These are phyloP conservation scores for Drosophila nr. medialis DNA, from an alignment of 2,888 invertebrate species.

Conservation along the genomic window DNA sequence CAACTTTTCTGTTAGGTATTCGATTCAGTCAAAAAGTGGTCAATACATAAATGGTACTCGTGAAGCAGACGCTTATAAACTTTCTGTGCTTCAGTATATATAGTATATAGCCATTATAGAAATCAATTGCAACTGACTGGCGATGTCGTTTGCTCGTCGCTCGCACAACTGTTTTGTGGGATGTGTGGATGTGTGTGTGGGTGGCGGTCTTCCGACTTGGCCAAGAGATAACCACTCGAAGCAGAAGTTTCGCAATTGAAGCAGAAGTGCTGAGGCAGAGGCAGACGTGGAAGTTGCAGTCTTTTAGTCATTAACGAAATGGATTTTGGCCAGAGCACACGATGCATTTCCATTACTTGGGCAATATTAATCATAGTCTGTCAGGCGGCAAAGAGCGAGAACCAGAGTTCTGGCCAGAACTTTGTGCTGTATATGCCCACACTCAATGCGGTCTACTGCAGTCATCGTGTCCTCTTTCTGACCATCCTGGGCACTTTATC, in stretches of 20 bases:
- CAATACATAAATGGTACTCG: background rate
- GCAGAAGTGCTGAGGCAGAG: background rate
- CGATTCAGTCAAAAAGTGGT: background rate
- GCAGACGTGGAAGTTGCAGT: background rate
- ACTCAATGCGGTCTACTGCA: conserved; percentile 17
- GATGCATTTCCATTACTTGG: conserved; percentile 55
- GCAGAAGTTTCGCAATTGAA: conserved; percentile 7
- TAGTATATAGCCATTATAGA: background rate
- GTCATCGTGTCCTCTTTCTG: conserved; percentile 40
- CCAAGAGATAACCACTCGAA: background rate
- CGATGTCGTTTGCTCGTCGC: conserved; percentile 17
- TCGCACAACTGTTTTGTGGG: conserved; percentile 42
- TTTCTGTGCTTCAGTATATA: background rate
- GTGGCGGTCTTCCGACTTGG: background rate
- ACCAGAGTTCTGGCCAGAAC: conserved; percentile 12
- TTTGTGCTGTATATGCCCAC: conserved; percentile 8
- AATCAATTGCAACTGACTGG: conserved; percentile 10
- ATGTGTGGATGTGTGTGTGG: background rate
- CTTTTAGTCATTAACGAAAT: conserved; percentile 69
- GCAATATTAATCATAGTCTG: conserved; percentile 51
- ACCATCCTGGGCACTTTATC: conserved; percentile 30
- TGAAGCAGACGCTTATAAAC: background rate
- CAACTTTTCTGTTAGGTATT: background rate
- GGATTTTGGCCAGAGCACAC: conserved; percentile 53
- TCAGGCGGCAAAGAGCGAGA: conserved; percentile 29